phyloP scores from a whole-genome alignment of 2,113 vertebrate species.

The Oreocharis arfaki region DNA sequence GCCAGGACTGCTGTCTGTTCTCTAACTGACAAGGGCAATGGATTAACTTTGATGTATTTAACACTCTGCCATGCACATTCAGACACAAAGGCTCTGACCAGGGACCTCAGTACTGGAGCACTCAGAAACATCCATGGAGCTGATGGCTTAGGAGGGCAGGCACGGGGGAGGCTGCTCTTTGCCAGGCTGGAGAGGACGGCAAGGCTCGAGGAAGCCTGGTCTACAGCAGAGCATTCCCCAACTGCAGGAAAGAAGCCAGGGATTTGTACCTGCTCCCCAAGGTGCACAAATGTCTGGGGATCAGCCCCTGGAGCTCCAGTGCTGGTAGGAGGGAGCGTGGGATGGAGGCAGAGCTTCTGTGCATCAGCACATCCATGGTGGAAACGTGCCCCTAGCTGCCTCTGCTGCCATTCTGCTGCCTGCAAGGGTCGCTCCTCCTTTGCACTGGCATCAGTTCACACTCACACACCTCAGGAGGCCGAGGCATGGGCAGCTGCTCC shows the following conservation, averaged over 20 bases:
- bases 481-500: background rate
- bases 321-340: background rate
- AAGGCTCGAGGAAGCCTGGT: background rate
- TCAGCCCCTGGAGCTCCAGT: background rate
- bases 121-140: background rate
- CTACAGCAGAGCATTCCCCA: background rate
- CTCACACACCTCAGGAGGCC: background rate
- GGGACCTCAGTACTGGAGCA: background rate
- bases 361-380: background rate
- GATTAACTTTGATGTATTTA: background rate
- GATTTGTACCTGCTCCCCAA: background rate
- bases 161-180: background rate
- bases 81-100: background rate
- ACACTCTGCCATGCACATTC: background rate
- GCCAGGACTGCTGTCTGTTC: background rate
- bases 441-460: background rate
- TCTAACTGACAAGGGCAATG: background rate
- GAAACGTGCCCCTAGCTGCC: background rate
- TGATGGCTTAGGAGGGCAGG: background rate
- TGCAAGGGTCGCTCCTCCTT: background rate
- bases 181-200: background rate
- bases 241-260: background rate
- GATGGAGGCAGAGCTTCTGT: background rate
- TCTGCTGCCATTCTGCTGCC: background rate
- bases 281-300: background rate